These are phyloP conservation scores for Atlantisia rogersi DNA, from an alignment of 2,113 vertebrate genomes.

Conservation along the genomic window DNA sequence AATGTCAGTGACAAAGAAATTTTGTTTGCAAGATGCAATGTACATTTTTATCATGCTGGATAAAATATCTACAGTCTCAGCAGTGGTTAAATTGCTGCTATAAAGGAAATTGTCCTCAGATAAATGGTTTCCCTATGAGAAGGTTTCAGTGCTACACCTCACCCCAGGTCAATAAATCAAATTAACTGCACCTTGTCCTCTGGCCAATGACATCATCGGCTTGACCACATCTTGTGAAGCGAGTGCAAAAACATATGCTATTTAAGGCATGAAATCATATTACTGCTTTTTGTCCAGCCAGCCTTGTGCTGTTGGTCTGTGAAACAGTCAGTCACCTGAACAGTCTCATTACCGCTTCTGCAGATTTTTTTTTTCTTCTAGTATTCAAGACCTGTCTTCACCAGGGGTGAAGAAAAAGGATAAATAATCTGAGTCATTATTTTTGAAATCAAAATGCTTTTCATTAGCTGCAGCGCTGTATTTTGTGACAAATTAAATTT, in stretches of 20 bases:
- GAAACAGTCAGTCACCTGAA: constrained; percentile 67
- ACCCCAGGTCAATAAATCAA: constrained; percentile 83
- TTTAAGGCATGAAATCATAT: constrained; percentile 77
- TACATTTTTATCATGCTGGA: constrained; percentile 71
- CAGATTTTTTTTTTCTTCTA: neutral
- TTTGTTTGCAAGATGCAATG: constrained; percentile 67
- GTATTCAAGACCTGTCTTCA: constrained; percentile 38
- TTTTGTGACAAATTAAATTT: constrained; percentile 63
- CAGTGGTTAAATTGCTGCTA: constrained; percentile 80
- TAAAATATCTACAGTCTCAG: constrained; percentile 76
- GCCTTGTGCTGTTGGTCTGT: constrained; percentile 52
- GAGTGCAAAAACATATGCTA: constrained; percentile 76
- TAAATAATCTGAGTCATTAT: constrained; percentile 18
- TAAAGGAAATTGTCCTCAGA: constrained; percentile 82
- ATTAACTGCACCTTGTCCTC: constrained; percentile 83
- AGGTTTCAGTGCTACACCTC: constrained; percentile 78
- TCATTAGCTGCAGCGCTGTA: constrained; percentile 25
- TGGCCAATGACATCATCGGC: constrained; percentile 80
- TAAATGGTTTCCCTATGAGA: constrained; percentile 82
- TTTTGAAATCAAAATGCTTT: constrained; percentile 58
- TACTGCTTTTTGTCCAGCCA: constrained; percentile 68
- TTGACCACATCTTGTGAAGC: constrained; percentile 78
- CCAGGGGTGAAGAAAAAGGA: constrained; percentile 5
- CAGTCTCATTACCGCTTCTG: constrained; percentile 38
- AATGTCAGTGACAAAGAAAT: constrained; percentile 36